Evolutionary conservation across 2,113 vertebrate species (phyloP).

Genomic region (Melanerpes formicivorus): DNA sequence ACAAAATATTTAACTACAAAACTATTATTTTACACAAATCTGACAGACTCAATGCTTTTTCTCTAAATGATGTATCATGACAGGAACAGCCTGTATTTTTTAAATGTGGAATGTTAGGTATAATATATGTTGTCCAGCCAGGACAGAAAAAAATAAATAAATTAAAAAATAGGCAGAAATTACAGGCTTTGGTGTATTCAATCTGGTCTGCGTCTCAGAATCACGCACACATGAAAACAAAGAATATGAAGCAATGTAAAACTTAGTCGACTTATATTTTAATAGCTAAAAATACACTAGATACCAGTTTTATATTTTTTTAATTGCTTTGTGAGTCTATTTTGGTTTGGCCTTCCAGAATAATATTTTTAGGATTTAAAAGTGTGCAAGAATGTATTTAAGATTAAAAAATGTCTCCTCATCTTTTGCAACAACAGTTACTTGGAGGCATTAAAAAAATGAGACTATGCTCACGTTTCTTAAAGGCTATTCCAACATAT

Average conservation of each 20-base stretch:
- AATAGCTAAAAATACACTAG: neutral
- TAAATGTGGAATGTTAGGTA: conserved; percentile 13
- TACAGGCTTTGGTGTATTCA: neutral
- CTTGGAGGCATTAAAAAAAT: neutral
- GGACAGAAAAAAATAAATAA: neutral
- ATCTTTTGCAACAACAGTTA: neutral
- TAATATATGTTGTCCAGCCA: neutral
- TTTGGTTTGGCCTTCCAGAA: neutral
- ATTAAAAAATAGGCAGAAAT: conserved; percentile 17
- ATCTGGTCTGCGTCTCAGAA: neutral
- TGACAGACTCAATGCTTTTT: neutral
- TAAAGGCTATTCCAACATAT: neutral
- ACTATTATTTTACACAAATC: neutral
- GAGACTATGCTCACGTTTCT: neutral
- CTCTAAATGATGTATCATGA: neutral
- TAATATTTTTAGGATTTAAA: conserved; percentile 1
- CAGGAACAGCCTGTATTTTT: neutral
- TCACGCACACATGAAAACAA: neutral
- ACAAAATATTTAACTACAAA: conserved; percentile 12
- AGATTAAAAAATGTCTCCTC: neutral
- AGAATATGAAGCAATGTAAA: conserved; percentile 17
- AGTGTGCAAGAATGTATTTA: neutral
- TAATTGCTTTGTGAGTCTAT: neutral
- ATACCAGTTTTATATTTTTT: neutral
- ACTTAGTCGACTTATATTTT: neutral